phyloP scores from a whole-genome alignment of 2,113 vertebrate genomes.

The Daphoenositta chrysoptera region DNA sequence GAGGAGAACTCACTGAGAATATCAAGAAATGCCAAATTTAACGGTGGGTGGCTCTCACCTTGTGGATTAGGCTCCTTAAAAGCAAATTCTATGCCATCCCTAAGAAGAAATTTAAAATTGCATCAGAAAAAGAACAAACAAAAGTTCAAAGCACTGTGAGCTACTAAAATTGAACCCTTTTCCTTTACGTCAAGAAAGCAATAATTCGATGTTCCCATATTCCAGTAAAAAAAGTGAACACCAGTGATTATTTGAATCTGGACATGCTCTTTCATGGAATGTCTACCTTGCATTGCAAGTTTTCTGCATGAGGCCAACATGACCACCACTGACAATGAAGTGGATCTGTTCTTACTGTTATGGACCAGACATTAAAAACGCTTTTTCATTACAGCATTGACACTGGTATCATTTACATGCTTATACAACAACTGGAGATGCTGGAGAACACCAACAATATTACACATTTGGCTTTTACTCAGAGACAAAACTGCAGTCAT shows the following conservation, averaged over 20 bases:
- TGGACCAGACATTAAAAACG: not conserved
- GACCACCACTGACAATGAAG: not conserved
- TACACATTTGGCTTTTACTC: not conserved
- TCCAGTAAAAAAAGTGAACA: not conserved
- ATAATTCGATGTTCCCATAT: not conserved
- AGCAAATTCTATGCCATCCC: conserved; percentile 98
- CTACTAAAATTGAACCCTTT: not conserved
- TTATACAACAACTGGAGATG: not conserved
- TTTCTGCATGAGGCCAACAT: not conserved
- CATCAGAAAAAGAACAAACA: not conserved
- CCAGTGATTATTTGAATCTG: not conserved
- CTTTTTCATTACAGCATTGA: not conserved
- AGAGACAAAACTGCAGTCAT: not conserved
- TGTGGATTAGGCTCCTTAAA: conserved; percentile 98
- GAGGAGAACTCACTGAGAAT: conserved; percentile 98
- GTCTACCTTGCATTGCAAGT: not conserved
- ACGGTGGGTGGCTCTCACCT: conserved; percentile 92
- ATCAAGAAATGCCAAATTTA: conserved; percentile 96
- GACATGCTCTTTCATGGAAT: too few relatives aligned
- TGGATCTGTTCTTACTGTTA: not conserved
- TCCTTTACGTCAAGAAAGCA: not conserved
- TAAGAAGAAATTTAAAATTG: conserved; percentile 50
- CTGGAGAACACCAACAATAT: not conserved
- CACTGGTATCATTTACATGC: not conserved
- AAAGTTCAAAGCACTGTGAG: not conserved